These are phyloP conservation scores for Lithophane semibrunnea DNA, from an alignment of 2,888 invertebrate species.

Conservation along the genomic window DNA sequence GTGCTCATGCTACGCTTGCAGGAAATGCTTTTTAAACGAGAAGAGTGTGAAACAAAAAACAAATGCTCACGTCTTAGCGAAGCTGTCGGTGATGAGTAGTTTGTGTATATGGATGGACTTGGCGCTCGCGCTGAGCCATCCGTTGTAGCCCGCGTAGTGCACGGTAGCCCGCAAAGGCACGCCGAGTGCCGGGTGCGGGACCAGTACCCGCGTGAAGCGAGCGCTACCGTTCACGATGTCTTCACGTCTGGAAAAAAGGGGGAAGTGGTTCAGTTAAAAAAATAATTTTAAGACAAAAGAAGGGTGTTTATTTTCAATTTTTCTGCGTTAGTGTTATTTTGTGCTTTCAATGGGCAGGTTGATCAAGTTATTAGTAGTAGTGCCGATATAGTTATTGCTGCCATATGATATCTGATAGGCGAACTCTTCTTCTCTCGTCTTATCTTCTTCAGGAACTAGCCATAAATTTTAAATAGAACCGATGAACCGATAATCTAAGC, in stretches of 20 bases:
- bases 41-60: too few species aligned
- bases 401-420: not conserved
- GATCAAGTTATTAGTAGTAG: not conserved
- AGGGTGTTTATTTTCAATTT: not conserved
- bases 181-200: conserved; percentile 96
- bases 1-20: too few species aligned
- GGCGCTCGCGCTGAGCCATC: conserved; percentile 96
- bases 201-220: conserved; percentile 94
- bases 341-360: not conserved
- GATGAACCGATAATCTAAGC: not conserved
- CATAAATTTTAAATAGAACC: not conserved
- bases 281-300: not conserved
- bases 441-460: not conserved
- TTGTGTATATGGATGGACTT: conserved; percentile 95
- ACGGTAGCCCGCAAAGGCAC: conserved; percentile 94
- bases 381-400: not conserved
- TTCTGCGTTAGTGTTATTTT: not conserved
- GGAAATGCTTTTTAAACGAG: too few species aligned
- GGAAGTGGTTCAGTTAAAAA: not conserved
- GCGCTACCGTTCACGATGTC: conserved; percentile 93
- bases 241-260: conserved; percentile 91
- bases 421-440: too few species aligned
- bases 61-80: conserved; percentile 92
- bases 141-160: conserved; percentile 96
- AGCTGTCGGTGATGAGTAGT: conserved; percentile 95